phyloP scores from a whole-genome alignment of 2,888 invertebrate species.

The Nasonovia ribisnigri region DNA sequence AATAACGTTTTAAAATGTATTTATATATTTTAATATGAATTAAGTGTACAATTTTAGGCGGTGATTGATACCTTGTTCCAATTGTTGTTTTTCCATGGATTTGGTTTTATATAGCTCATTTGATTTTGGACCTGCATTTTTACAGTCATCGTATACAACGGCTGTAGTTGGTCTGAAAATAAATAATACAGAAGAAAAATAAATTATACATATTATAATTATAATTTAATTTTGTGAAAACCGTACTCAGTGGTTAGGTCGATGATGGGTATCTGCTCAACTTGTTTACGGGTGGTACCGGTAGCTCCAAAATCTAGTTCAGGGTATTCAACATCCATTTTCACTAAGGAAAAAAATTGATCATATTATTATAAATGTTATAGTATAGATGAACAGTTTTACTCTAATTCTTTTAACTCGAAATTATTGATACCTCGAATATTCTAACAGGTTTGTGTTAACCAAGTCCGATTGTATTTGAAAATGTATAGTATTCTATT shows the following conservation, averaged over 20 bases:
- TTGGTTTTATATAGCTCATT: neutral
- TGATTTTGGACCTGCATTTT: too few species aligned
- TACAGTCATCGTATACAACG: too few species aligned
- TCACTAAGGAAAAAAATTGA: neutral
- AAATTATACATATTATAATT: neutral
- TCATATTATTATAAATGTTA: neutral
- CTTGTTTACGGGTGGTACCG: neutral
- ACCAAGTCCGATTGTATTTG: too few species aligned
- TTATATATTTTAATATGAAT: neutral
- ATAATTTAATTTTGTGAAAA: neutral
- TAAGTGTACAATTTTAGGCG: neutral
- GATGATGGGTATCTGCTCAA: neutral
- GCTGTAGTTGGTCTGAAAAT: neutral
- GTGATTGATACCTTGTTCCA: neutral
- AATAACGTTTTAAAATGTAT: neutral
- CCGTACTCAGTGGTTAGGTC: neutral
- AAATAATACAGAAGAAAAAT: neutral
- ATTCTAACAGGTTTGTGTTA: too few species aligned
- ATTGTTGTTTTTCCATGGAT: neutral
- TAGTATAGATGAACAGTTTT: too few species aligned
- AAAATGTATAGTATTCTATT: too few species aligned
- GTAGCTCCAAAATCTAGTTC: neutral
- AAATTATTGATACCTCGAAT: too few species aligned
- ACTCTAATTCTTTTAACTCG: too few species aligned
- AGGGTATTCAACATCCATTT: neutral